A percentile compares a stretch with the other conserved stretches of the same genome.
Evolutionary conservation across 2,113 vertebrate species (phyloP).

Genomic region (Nibea coibor): DNA sequence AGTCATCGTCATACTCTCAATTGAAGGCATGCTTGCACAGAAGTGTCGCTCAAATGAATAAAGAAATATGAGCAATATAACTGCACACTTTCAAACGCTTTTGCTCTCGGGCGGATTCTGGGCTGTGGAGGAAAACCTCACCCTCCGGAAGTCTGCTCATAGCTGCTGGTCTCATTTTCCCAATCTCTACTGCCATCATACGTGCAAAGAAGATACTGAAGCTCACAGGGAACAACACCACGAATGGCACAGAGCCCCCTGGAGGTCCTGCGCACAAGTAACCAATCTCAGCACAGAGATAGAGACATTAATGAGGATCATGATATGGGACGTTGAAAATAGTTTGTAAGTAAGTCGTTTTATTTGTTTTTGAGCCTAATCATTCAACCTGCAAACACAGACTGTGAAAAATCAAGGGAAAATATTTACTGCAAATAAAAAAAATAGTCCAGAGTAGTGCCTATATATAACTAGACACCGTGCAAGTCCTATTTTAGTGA

Average conservation of each 20-base stretch:
- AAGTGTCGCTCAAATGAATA: not conserved
- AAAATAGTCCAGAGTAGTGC: not conserved
- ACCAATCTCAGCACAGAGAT: not conserved
- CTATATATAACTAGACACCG: not conserved
- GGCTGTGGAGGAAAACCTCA: too few species aligned
- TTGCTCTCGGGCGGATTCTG: too few species aligned
- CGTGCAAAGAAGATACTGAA: not conserved
- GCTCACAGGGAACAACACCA: not conserved
- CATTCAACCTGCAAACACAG: not conserved
- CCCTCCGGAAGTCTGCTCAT: not conserved
- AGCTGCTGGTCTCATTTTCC: not conserved
- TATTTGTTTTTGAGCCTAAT: not conserved
- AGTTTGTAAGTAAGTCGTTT: not conserved
- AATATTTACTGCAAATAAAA: not conserved
- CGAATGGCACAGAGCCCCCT: not conserved
- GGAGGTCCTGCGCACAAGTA: not conserved
- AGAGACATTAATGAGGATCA: not conserved
- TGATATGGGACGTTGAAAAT: not conserved
- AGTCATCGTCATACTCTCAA: conserved; percentile 52
- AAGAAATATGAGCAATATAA: not conserved
- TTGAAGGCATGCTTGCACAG: conserved; percentile 50
- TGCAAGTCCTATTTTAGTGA: not conserved
- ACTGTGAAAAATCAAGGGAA: too few species aligned
- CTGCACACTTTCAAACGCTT: too few species aligned
- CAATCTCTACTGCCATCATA: conserved; percentile 51